Evolutionary conservation across 2,113 vertebrate genomes (phyloP), one percentile per base, ranked within the genome.

Genomic region (Clupea harengus): DNA sequence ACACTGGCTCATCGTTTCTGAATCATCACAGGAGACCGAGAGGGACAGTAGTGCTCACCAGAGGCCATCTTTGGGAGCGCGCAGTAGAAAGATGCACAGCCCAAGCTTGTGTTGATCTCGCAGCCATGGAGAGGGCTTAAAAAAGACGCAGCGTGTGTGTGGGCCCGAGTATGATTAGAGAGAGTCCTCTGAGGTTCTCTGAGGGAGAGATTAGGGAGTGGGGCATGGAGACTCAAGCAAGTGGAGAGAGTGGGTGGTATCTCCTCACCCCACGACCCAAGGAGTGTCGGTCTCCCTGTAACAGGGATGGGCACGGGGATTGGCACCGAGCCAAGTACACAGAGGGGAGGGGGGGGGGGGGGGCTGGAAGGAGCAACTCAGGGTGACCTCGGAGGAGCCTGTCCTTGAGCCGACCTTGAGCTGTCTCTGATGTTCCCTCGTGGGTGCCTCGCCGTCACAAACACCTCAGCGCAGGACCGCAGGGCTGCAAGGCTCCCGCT

Each of bases 221-320:
- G 28, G 72, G 72, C 28, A 78, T 78, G 72, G 72, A 15, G 72
- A 78, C 25, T 39, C 25, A 78, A 32, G 32, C 25, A 39, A 17
- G n/a, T n/a, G n/a, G n/a, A n/a, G 28, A 18, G 72, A 39, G 72
- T 78, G 18, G 72, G 72, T 78, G 72, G 72, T 78, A 78, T 78
- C 72, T 78, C 25, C 72, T 78, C 4, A 78, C 72, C 72, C 72
- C 0, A 28, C 28, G 72, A 78, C 72, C 72, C 13, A 13, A 13
- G 17, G 72, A 78, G 72, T 78, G 72, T 44, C 72, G 4, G 28
- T 11, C 32, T 78, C 72, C 39, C 72, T 78, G 25, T 28, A 1
- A 13, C 28, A 17, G 72, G 72, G 72, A 13, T 78, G 72, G 72
- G 72, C 25, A 78, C 72, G 2, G 32, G 72, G 32, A 78, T 6